These are phyloP conservation scores for Melieria picta DNA, from an alignment of 2,888 invertebrate species.

Conservation along the genomic window DNA sequence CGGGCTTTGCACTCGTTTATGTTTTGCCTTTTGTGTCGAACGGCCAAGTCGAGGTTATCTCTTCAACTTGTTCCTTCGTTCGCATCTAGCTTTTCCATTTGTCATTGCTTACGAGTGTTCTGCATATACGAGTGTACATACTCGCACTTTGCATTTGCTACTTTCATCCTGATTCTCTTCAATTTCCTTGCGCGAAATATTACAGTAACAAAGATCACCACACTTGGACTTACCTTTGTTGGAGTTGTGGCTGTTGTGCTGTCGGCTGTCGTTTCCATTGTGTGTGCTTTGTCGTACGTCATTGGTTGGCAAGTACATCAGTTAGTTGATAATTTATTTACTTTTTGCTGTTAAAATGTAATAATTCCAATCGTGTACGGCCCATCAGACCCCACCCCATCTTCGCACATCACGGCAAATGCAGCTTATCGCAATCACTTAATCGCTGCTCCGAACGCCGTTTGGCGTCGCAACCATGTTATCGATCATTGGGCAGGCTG, in stretches of 20 bases:
- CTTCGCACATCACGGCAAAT: no score
- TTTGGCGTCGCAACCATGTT: no score
- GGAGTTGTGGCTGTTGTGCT: constrained; percentile 14
- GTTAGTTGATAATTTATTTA: no score
- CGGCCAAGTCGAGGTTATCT: constrained; percentile 6
- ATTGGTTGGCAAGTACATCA: no score
- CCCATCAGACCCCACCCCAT: no score
- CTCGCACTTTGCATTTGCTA: constrained; percentile 6
- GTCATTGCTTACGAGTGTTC: neutral
- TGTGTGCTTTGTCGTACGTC: no score
- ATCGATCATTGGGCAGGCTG: constrained; percentile 3
- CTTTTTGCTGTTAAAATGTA: no score
- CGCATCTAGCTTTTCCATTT: neutral
- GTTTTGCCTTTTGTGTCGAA: neutral
- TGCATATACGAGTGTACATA: no score
- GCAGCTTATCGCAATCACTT: no score
- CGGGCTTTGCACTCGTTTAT: constrained; percentile 2
- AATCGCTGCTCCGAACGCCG: no score
- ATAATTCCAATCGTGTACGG: no score
- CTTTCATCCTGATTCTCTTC: neutral
- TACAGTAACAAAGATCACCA: neutral
- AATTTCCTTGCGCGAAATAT: constrained; percentile 4
- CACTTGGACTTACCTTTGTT: neutral
- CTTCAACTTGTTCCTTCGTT: neutral
- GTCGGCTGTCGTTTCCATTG: neutral